Evolutionary conservation across 2,113 vertebrate genomes (phyloP).

Genomic region (Sorex fumeus): DNA sequence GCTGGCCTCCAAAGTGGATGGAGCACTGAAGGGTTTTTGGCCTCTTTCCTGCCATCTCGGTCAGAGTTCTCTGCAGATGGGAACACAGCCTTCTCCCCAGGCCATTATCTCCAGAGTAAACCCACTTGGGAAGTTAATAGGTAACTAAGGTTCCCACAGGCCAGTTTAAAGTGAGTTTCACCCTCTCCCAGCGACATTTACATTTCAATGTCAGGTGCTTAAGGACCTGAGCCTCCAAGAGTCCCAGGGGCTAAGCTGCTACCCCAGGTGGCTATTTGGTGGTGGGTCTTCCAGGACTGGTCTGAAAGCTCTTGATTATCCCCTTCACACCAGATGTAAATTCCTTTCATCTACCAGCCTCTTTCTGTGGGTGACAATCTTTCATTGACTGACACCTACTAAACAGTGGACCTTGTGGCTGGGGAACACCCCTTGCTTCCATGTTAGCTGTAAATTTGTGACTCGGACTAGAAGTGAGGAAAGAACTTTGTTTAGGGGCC

Average conservation of each 20-base stretch:
- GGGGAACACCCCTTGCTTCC: no score
- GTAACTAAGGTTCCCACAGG: slow-evolving; percentile 46
- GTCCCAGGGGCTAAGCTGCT: slow-evolving; percentile 18
- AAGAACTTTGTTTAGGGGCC: not conserved
- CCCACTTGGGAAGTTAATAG: slow-evolving; percentile 57
- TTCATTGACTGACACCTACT: not conserved
- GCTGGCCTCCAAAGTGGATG: not conserved
- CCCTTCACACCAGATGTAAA: slow-evolving; percentile 20
- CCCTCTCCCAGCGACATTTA: slow-evolving; percentile 1
- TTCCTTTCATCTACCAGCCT: slow-evolving; percentile 20
- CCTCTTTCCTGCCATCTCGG: not conserved
- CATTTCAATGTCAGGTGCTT: slow-evolving; percentile 47
- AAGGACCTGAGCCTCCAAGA: not conserved
- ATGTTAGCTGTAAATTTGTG: not conserved
- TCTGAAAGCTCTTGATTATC: not conserved
- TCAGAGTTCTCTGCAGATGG: not conserved
- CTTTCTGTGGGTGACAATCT: not conserved
- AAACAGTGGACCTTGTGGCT: not conserved
- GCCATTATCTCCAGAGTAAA: slow-evolving; percentile 16
- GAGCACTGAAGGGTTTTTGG: not conserved
- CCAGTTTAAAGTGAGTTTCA: not conserved
- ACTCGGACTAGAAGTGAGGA: not conserved
- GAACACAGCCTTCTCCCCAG: not conserved
- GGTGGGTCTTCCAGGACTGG: not conserved
- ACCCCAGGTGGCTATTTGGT: not conserved